Conservation (phyloP, 2,113 vertebrate species). For the Sarotherodon lohbergeri region DNA sequence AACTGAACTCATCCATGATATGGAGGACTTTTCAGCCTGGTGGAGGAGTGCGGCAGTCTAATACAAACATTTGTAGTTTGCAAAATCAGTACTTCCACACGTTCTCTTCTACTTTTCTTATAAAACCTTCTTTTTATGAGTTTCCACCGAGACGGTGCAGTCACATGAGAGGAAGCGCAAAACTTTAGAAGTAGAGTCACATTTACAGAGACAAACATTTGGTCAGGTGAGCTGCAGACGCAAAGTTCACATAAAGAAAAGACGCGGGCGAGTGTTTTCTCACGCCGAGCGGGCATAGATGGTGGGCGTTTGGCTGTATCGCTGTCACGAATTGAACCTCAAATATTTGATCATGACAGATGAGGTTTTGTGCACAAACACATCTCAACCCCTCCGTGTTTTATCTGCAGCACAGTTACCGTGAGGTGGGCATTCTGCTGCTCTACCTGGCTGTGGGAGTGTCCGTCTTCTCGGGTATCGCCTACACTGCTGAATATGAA, state of each 20-base stretch:
- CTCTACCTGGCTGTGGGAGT: slow-evolving; percentile 94
- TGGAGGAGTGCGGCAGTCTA: neutral
- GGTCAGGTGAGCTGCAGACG: neutral
- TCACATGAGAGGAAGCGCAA: neutral
- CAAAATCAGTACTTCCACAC: neutral
- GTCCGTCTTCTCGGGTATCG: slow-evolving; percentile 90
- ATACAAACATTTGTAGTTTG: neutral
- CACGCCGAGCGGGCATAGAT: accelerated
- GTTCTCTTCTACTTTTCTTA: neutral
- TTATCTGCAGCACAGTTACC: slow-evolving; percentile 90
- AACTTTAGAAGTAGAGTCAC: neutral
- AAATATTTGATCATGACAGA: accelerated
- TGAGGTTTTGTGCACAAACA: neutral
- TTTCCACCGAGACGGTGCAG: too few relatives aligned
- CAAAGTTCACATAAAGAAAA: neutral
- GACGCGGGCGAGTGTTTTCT: neutral
- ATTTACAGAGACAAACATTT: neutral
- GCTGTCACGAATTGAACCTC: neutral
- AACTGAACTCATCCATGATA: neutral
- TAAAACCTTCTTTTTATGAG: neutral
- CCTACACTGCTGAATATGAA: slow-evolving; percentile 92
- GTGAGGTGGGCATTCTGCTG: slow-evolving; percentile 92
- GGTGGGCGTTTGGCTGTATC: neutral
- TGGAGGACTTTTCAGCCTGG: neutral
- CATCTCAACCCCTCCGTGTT: neutral